A percentile compares a stretch with the other conserved stretches of the same genome.
These are phyloP conservation scores for Phyllotreta striolata DNA, from an alignment of 2,888 invertebrate genomes.

Conservation along the genomic window DNA sequence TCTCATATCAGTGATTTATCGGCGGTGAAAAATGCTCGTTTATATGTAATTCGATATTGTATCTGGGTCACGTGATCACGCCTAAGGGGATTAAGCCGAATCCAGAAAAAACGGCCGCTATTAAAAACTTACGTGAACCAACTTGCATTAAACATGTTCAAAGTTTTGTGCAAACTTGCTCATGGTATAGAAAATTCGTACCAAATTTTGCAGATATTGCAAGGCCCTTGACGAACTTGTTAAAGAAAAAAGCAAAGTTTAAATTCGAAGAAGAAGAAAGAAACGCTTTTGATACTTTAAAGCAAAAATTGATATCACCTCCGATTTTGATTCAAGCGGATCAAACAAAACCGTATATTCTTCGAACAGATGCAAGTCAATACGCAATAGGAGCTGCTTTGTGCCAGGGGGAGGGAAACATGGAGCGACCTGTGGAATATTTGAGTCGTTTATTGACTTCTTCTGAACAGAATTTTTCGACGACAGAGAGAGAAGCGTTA, in stretches of 20 bases:
- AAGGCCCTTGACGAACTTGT: no score
- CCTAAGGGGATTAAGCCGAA: conserved; percentile 35
- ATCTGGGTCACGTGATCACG: conserved; percentile 36
- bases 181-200: conserved; percentile 31
- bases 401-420: conserved; percentile 40
- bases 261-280: no score
- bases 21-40: conserved; percentile 36
- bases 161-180: conserved; percentile 27
- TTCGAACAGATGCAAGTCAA: conserved; percentile 13
- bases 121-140: conserved; percentile 25
- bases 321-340: conserved; percentile 28
- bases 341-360: conserved; percentile 8
- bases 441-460: conserved; percentile 44
- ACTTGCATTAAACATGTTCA: conserved; percentile 17
- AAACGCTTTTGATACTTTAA: conserved; percentile 23
- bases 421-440: conserved; percentile 45
- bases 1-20: conserved; percentile 42
- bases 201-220: conserved; percentile 26
- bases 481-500: conserved; percentile 41
- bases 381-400: conserved; percentile 10
- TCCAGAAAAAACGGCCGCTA: conserved; percentile 41
- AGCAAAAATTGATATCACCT: conserved; percentile 14
- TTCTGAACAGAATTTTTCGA: conserved; percentile 42
- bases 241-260: conserved; percentile 23
- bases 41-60: conserved; percentile 28